Evolutionary conservation across 2,888 invertebrate genomes (phyloP).

Genomic region (Taphrorychus bicolor): DNA sequence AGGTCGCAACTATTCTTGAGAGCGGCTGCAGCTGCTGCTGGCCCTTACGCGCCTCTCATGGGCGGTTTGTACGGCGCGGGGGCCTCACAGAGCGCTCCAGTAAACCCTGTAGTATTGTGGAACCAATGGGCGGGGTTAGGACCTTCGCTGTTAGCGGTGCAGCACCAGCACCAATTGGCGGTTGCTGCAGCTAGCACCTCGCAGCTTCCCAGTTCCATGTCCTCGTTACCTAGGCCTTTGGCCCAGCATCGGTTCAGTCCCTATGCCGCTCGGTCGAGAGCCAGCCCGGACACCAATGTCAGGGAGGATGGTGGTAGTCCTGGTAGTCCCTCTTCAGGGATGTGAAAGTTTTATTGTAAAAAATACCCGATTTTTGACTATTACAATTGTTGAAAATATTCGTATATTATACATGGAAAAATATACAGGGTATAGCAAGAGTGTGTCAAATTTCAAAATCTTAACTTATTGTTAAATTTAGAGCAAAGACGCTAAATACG

Average conservation of each 20-base stretch:
- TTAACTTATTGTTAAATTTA: background rate
- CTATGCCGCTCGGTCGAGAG: slow-evolving; percentile 63
- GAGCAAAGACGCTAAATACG: background rate
- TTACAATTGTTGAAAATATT: too few species aligned
- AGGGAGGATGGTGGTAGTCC: slow-evolving; percentile 62
- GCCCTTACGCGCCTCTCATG: slow-evolving; percentile 65
- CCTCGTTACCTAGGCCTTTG: slow-evolving; percentile 66
- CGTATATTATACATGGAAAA: too few species aligned
- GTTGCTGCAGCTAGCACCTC: slow-evolving; percentile 62
- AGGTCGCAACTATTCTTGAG: slow-evolving; percentile 77
- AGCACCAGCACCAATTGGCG: slow-evolving; percentile 69
- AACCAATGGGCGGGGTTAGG: slow-evolving; percentile 76
- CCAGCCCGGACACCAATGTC: slow-evolving; percentile 68
- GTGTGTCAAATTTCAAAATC: too few species aligned
- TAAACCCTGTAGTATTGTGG: slow-evolving; percentile 67
- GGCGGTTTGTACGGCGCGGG: slow-evolving; percentile 63
- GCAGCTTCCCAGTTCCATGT: slow-evolving; percentile 61
- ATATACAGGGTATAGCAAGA: too few species aligned
- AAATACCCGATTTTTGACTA: background rate
- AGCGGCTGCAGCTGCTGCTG: slow-evolving; percentile 71
- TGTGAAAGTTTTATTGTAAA: background rate
- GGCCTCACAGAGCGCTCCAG: slow-evolving; percentile 54
- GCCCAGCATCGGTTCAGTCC: slow-evolving; percentile 66
- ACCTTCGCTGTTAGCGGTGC: slow-evolving; percentile 67
- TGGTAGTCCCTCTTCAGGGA: slow-evolving; percentile 53